Evolutionary conservation across 37 sponge, comb jelly and placozoan genomes (phyloP), one percentile per base, ranked within the genome.

Genomic region (Aplysina aerophoba): DNA sequence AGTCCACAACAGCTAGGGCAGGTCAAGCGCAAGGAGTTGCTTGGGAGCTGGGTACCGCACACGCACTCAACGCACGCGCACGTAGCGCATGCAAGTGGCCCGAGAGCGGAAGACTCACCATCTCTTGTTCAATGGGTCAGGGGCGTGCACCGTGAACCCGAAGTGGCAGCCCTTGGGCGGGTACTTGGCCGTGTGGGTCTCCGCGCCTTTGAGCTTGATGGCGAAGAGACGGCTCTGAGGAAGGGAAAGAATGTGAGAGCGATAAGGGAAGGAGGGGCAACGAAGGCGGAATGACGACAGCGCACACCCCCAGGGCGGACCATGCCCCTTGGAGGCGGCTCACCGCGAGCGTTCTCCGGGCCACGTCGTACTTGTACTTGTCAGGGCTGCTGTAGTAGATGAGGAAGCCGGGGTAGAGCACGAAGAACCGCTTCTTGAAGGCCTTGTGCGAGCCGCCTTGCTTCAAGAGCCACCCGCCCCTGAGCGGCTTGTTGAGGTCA

Each of bases 91-190:
- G 2, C 28, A 2, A 16, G 16, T 58, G 19, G 59, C 59, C 16
- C 59, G 59, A 11, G 50, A 44, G 50, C 8, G 50, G 8, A 44
- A 8, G 50, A 44, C 50, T 90, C 55, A 93, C 94, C 75, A 63
- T 85, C 94, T 81, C 72, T 88, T 93, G 91, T 93, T 93, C 55
- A 62, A 25, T 0, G 91, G 91, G 67, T 93, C 94, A 13, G 94
- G 88, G 20, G 88, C 88, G 41, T 72, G 59, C 24, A 93, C 35
- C 3, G 64, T 75, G 28, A 93, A 39, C 0, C 90, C 94, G 75
- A 81, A 93, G 68, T 90, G 85, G 57, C 90, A 89, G 0, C 88
- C 94, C 30, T 82, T 90, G 63, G 94, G 94, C 20, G 91, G 75
- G 75, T 85, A 15, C 0, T 41, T 66, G 34, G 88, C 85, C 8